Conservation (phyloP, 2,888 invertebrate genomes). For the Phorcus lineatus region DNA sequence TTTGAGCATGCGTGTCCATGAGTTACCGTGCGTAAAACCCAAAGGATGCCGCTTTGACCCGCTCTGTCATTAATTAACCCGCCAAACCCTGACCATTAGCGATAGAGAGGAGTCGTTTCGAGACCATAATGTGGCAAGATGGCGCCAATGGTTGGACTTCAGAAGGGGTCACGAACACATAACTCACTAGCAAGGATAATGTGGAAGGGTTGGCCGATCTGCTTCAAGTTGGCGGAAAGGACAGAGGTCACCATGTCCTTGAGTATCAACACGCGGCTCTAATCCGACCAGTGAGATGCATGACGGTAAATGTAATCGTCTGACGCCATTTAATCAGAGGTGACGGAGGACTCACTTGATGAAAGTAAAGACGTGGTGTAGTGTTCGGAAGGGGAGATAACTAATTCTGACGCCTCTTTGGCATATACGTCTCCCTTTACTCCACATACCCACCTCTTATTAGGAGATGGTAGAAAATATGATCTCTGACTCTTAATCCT, state of each 20-base stretch:
- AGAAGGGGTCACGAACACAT: conserved; percentile 12
- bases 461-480: no score
- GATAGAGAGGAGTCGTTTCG: background rate
- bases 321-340: conserved; percentile 14
- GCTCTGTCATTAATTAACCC: conserved; percentile 22
- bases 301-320: background rate
- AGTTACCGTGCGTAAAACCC: background rate
- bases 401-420: background rate
- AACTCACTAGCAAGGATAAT: background rate
- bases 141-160: conserved; percentile 21
- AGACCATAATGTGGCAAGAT: background rate
- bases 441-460: no score
- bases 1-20: conserved; percentile 14
- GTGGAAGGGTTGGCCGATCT: background rate
- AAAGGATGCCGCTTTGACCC: background rate
- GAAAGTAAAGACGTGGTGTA: no score
- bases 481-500: no score
- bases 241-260: no score
- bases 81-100: background rate
- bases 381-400: background rate
- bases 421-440: no score
- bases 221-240: no score
- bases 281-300: background rate
- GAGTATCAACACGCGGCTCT: background rate
- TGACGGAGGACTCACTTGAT: background rate